A percentile compares a stretch with the other conserved stretches of the same genome.
phyloP scores from a whole-genome alignment of 2,888 invertebrate genomes.

The Sarcophaga subvicina region DNA sequence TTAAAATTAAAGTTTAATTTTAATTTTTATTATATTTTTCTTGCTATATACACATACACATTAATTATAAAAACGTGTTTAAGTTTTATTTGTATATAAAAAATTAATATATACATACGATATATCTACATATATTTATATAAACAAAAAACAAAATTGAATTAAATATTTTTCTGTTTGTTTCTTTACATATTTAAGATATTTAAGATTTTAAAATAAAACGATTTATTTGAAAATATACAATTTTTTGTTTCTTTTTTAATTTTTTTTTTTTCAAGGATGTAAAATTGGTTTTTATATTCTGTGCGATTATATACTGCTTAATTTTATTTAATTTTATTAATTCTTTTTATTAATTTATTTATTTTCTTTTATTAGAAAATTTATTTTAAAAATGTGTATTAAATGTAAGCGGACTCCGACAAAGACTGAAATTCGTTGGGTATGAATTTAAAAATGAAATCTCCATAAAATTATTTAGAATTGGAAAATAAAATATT shows the following conservation, averaged over 20 bases:
- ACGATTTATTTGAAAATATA: conserved; percentile 37
- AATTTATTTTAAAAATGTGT: too few species aligned
- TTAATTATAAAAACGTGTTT: background rate
- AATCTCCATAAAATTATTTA: conserved; percentile 27
- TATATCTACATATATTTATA: conserved; percentile 5
- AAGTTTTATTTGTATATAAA: conserved; percentile 29
- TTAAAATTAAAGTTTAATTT: conserved; percentile 52
- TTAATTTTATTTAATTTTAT: background rate
- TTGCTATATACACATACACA: conserved; percentile 25
- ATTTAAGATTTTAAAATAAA: conserved; percentile 56
- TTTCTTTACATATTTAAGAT: conserved; percentile 19
- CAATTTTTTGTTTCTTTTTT: background rate
- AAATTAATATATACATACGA: conserved; percentile 12
- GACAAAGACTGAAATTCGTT: conserved; percentile 66
- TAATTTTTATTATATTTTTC: conserved; percentile 18
- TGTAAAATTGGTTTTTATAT: too few species aligned
- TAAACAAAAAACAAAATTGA: background rate
- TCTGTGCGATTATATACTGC: too few species aligned
- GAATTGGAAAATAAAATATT: conserved; percentile 3
- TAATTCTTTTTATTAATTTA: background rate
- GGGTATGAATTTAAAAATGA: conserved; percentile 51
- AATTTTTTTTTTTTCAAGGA: background rate
- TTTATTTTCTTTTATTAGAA: conserved; percentile 4
- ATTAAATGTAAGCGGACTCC: conserved; percentile 27
- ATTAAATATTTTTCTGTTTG: conserved; percentile 27